A percentile compares a stretch with the other conserved stretches of the same genome.
phyloP scores from a whole-genome alignment of 2,888 invertebrate genomes.

The Aleiodes leptofemur region DNA sequence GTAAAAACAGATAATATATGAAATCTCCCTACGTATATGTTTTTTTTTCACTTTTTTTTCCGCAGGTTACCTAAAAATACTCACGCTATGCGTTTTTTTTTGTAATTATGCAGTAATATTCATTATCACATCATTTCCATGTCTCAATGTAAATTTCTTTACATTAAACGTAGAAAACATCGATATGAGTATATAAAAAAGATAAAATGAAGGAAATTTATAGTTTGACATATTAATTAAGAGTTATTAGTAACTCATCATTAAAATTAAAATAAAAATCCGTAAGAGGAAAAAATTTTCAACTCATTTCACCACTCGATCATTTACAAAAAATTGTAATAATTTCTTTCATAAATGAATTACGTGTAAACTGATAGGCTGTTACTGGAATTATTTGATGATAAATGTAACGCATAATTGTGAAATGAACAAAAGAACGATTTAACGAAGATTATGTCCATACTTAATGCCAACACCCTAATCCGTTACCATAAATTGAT shows the following conservation, averaged over 20 bases:
- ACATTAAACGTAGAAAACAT: neutral
- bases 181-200: too few relatives aligned
- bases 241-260: too few relatives aligned
- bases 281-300: too few relatives aligned
- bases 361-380: too few relatives aligned
- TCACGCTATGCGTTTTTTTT: constrained; percentile 43
- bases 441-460: neutral
- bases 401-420: neutral
- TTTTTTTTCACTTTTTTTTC: constrained; percentile 10
- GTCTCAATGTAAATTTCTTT: neutral
- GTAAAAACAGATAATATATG: constrained; percentile 24
- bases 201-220: too few relatives aligned
- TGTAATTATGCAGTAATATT: constrained; percentile 32
- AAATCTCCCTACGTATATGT: neutral
- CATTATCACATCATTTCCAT: constrained; percentile 46
- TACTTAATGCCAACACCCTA: too few relatives aligned
- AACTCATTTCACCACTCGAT: too few relatives aligned
- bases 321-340: too few relatives aligned
- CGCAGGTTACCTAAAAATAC: constrained; percentile 37
- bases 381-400: neutral
- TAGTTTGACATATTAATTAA: too few relatives aligned
- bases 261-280: too few relatives aligned
- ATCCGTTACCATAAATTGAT: too few relatives aligned
- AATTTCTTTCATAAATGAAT: too few relatives aligned
- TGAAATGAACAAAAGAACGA: neutral